Evolutionary conservation across 2,113 vertebrate genomes (phyloP).

Genomic region (Gnathonemus echidnorhynchus): DNA sequence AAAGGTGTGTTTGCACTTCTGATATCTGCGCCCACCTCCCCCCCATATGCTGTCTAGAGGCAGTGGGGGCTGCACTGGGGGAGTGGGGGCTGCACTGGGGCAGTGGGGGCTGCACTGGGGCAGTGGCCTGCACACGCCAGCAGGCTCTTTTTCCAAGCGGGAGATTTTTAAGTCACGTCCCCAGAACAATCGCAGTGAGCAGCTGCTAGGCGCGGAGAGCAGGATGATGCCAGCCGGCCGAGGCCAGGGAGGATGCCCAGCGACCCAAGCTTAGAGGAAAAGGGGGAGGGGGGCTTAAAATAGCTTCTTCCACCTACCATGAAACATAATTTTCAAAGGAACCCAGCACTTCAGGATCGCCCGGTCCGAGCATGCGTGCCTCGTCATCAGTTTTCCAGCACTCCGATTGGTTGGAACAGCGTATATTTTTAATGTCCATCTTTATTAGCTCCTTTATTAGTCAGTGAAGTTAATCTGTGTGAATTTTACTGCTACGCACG

Average conservation of each 20-base stretch:
- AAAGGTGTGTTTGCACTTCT: not conserved
- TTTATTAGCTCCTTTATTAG: not conserved
- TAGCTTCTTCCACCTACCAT: not conserved
- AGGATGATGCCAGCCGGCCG: not conserved
- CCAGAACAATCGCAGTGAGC: not conserved
- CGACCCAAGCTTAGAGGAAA: not conserved
- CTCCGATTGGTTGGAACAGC: not conserved
- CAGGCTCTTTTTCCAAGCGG: not conserved
- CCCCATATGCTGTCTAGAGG: not conserved
- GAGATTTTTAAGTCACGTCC: not conserved
- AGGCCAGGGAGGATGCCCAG: not conserved
- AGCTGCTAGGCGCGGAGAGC: not conserved
- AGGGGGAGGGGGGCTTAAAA: not conserved
- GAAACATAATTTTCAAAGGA: not conserved
- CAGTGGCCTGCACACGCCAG: not conserved
- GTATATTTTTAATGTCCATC: not conserved
- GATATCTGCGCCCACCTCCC: not conserved
- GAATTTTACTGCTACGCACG: not conserved
- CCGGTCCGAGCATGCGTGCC: not conserved
- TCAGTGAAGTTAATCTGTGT: not conserved
- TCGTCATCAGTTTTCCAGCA: not conserved
- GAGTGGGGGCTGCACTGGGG: not conserved
- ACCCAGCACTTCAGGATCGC: too few species aligned
- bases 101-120: not conserved
- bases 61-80: not conserved